Base-by-base conservation (phyloP, 2,797 vertebrate genomes). In the Neoniphon sammara region DNA sequence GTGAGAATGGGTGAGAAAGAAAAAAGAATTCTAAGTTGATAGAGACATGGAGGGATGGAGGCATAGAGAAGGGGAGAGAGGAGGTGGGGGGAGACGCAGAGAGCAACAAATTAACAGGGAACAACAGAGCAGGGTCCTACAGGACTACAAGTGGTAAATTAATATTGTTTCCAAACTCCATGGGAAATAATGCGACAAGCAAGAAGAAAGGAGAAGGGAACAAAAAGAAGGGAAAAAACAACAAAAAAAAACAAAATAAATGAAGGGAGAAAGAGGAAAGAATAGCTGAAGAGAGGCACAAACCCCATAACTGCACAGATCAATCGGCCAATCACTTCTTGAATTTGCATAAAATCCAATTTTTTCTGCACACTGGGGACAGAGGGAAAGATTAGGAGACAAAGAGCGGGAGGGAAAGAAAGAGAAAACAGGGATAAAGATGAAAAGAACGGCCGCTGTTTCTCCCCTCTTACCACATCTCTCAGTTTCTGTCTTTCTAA, bases 91-190 rank as follows among this genome's bases (percentile, higher is more conserved):
- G 30, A 20, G 4, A 49, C 0, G 17, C 21, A 62, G 52, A 25
- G 57, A 60, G 56, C 52, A 63, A 77, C 72, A 80, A 77, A 88
- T 78, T 76, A 82, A 18, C 61, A 80, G 60, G 49, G 76, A 77
- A 77, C 50, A 20, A 59, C 76, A 53, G 30, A 74, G 71, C 62
- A 55, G 46, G 10, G 0, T 70, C 77, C 77, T 70, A 62, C 47
- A 82, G 85, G 76, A 80, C 54, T 70, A 72, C 25, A 86, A 76
- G 77, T 76, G 80, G 61, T 65, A 77, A 81, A 86, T 88, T 64
- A 73, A 87, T 83, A 83, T 75, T 73, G 66, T 83, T 85, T 76
- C 77, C 53, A 78, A 82, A 81, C n/a, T 6, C 68, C 70, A 62
- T 54, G 55, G 72, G 79, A 74, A 47, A 70, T 23, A 12, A 65